Evolutionary conservation across 2,113 vertebrate species (phyloP).

Genomic region (Leptobrachium leishanense): DNA sequence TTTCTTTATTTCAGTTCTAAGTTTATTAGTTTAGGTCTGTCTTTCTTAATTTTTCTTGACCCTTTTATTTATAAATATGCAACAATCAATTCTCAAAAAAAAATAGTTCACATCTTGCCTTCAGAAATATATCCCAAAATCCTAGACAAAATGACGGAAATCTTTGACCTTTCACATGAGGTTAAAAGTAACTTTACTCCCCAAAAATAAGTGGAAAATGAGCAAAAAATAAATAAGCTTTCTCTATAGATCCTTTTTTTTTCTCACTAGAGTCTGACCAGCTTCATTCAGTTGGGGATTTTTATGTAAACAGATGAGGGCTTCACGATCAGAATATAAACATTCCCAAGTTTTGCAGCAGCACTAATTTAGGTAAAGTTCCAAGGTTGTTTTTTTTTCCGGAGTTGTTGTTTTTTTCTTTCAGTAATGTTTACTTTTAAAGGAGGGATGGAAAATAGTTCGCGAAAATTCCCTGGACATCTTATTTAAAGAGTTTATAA

Average conservation of each 20-base stretch:
- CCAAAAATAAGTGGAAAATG: background rate
- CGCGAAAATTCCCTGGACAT: constrained; percentile 36
- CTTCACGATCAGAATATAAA: constrained; percentile 63
- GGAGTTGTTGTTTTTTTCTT: constrained; percentile 28
- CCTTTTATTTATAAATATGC: no score
- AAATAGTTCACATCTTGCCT: background rate
- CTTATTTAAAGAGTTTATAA: constrained; percentile 11
- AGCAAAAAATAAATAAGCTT: no score
- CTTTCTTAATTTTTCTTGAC: no score
- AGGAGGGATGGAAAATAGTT: constrained; percentile 34
- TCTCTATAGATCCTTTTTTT: constrained; percentile 28
- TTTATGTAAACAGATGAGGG: constrained; percentile 66
- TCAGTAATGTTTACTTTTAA: constrained; percentile 40
- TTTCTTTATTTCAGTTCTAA: no score
- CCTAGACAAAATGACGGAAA: background rate
- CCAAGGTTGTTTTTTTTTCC: constrained; percentile 48
- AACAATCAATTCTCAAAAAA: background rate
- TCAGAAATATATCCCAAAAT: background rate
- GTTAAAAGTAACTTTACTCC: background rate
- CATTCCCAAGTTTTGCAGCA: constrained; percentile 63
- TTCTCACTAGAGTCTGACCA: constrained; percentile 41
- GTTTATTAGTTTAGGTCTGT: no score
- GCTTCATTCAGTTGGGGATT: constrained; percentile 66
- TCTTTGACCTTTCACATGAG: background rate
- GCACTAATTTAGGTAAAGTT: constrained; percentile 60